Base-by-base conservation (phyloP, 2,113 vertebrate genomes). In the Setophaga kirtlandii region DNA sequence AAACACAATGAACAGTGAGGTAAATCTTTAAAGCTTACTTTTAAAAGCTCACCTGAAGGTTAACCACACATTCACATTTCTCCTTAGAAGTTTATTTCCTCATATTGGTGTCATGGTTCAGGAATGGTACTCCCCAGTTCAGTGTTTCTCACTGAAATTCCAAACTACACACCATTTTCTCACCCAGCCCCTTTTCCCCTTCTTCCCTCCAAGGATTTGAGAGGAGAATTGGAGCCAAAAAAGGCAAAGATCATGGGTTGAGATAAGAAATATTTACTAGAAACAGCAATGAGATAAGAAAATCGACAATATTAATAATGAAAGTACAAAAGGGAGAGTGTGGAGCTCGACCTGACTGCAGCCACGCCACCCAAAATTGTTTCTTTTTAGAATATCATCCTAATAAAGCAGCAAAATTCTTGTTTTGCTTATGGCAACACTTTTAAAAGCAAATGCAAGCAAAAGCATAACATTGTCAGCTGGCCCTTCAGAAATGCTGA, bases 291-390 rank as follows among this genome's bases (percentile, higher is more conserved):
- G 37, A 60, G 18, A 52, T 44, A n/a, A 23, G 55, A 60, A 68
- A 87, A 53, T 68, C 2, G 37, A 60, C 37, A 86, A 22, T 22
- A 69, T 53, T 53, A 53, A 46, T 39, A 46, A 62, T 7, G 5
- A 4, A 69, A 62, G 12, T 53, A 53, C 39, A 53, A 39, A 62
- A 78, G 27, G 31, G 35, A 55, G 17, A 20, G 28, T 53, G 28
- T 62, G 28, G 55, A 69, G 19, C 23, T 46, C 0, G 0, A 60
- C 23, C 22, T 0, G 0, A 18, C 28, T 27, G 15, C 47, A 62
- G 28, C 15, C 28, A 20, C 0, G 0, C 6, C 46, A n/a, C 5
- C 15, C 27, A 46, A 52, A 69, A 23, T 60, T 20, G 15, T 42
- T 75, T 27, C 6, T 31, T 44, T 55, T 60, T 55, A 12, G 20